Conservation (phyloP, 2,113 vertebrate genomes). For the Lanius collurio region DNA sequence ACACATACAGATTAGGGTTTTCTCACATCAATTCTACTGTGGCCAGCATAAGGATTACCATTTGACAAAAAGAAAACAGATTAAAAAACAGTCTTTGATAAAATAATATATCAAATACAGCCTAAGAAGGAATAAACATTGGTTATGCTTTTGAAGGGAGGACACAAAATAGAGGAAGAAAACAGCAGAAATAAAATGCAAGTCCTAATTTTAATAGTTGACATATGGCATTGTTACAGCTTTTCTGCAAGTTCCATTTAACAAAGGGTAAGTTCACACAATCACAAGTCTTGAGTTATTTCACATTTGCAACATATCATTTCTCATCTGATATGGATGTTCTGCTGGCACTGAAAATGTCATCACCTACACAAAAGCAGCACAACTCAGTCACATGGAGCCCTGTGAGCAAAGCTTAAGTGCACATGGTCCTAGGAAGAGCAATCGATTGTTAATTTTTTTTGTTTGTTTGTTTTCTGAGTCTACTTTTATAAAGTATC, state of each 20-base stretch:
- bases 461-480: neutral
- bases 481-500: neutral
- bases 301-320: neutral
- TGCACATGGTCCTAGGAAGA: neutral
- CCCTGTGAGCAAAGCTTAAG: neutral
- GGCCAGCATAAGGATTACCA: neutral
- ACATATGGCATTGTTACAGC: neutral
- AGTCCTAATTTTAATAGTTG: neutral
- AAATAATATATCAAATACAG: neutral
- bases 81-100: neutral
- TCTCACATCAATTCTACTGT: neutral
- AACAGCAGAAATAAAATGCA: neutral
- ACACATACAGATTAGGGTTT: neutral
- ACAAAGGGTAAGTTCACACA: neutral
- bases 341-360: slow-evolving; percentile 6
- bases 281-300: neutral
- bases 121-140: neutral
- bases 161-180: neutral
- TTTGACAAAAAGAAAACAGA: neutral
- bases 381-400: neutral
- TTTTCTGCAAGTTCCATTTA: neutral
- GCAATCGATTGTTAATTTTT: neutral
- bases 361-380: neutral
- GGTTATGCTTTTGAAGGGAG: neutral
- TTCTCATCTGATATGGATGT: neutral